These are phyloP conservation scores for human DNA, from an alignment of 2,113 vertebrate genomes.

Conservation along the genomic window GRCh38 chr7:51773501-51774000, in stretches of 20 bases:
- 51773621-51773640: accelerated
- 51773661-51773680: background rate
- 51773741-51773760: background rate
- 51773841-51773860: accelerated
- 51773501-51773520: background rate
- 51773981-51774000: background rate
- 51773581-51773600: accelerated
- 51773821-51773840: accelerated
- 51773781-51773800: accelerated
- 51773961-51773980: background rate
- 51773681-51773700: background rate
- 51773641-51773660: too few species aligned
- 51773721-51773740: background rate
- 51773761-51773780: background rate
- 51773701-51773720: background rate
- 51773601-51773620: too few species aligned
- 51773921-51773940: background rate
- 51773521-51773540: background rate
- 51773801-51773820: background rate
- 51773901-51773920: background rate
- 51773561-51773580: accelerated
- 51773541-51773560: background rate
- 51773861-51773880: accelerated
- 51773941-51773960: background rate
- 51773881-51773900: accelerated